Evolutionary conservation across 2,113 vertebrate species (phyloP).

Genomic region (Ictalurus furcatus): DNA sequence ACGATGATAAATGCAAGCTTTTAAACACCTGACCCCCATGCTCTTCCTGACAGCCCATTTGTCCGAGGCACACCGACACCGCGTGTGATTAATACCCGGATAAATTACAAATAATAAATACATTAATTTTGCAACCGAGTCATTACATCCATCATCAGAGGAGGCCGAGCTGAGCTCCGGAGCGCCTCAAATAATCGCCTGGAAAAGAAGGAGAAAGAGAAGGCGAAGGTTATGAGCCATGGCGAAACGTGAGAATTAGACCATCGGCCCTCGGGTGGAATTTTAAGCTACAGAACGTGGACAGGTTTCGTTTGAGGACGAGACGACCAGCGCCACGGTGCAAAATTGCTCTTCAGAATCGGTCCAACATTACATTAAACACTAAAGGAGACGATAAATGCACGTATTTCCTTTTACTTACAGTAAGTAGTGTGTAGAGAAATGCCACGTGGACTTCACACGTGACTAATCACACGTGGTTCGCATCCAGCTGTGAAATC

Average conservation of each 20-base stretch:
- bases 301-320: background rate
- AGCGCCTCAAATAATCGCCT: conserved; percentile 5
- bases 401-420: background rate
- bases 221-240: background rate
- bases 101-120: conserved; percentile 73
- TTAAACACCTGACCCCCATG: conserved; percentile 67
- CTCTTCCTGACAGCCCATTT: conserved; percentile 58
- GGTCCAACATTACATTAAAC: background rate
- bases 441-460: background rate
- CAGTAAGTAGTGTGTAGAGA: background rate
- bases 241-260: background rate
- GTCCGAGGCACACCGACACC: conserved; percentile 59
- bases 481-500: background rate
- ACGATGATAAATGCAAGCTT: conserved; percentile 70
- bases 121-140: conserved; percentile 64
- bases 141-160: conserved; percentile 67
- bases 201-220: conserved; percentile 17
- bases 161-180: conserved; percentile 39
- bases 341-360: background rate
- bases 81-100: conserved; percentile 68
- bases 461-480: background rate
- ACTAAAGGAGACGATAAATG: background rate
- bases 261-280: background rate
- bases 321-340: background rate
- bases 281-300: background rate